Evolutionary conservation across 2,888 invertebrate genomes (phyloP).

Genomic region (Athripsodes cinereus): DNA sequence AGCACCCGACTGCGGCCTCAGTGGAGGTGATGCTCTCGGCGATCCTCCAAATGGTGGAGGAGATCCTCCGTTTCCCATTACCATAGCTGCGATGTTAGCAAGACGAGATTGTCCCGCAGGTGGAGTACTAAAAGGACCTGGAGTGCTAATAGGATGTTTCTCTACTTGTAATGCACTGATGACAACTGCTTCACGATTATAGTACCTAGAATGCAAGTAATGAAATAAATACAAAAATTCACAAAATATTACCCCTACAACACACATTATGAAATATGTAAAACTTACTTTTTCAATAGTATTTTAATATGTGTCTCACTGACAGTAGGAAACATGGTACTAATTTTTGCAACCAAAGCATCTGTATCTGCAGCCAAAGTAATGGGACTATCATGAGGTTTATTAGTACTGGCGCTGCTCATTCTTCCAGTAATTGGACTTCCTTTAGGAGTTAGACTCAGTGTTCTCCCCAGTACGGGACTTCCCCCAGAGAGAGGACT

Average conservation of each 20-base stretch:
- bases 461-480: slow-evolving; percentile 43
- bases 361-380: slow-evolving; percentile 62
- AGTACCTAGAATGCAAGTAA: too few species aligned
- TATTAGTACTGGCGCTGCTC: slow-evolving; percentile 43
- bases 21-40: slow-evolving; percentile 54
- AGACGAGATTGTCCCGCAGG: slow-evolving; percentile 55
- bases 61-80: slow-evolving; percentile 46
- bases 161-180: slow-evolving; percentile 91
- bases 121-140: slow-evolving; percentile 74
- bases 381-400: slow-evolving; percentile 58
- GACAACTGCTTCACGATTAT: slow-evolving; percentile 87
- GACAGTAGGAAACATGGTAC: slow-evolving; percentile 86
- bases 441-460: slow-evolving; percentile 45
- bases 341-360: slow-evolving; percentile 70
- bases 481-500: slow-evolving; percentile 40
- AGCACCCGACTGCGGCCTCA: slow-evolving; percentile 55
- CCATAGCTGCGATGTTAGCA: slow-evolving; percentile 45
- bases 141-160: slow-evolving; percentile 83
- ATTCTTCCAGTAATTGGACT: slow-evolving; percentile 48
- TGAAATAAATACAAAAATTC: slow-evolving; percentile 25
- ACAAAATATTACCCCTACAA: background rate
- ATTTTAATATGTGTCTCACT: slow-evolving; percentile 83
- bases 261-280: background rate
- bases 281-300: slow-evolving; percentile 79
- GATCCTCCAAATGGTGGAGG: slow-evolving; percentile 47